Conservation (phyloP, 2,797 vertebrate genomes). For the Enteromius treurensis region DNA sequence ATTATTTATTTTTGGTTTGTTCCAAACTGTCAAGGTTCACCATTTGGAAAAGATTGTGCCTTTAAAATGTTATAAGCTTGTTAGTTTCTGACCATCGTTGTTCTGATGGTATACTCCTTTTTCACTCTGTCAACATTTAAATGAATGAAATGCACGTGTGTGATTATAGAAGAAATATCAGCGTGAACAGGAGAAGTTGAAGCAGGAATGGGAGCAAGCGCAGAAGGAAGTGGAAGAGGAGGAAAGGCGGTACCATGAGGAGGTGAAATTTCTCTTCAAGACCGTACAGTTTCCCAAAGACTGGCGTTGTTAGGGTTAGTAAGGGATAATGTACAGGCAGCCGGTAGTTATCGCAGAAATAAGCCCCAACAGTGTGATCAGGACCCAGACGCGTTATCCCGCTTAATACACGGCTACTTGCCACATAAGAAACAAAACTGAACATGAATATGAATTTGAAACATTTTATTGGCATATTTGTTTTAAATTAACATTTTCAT, state of each 20-base stretch:
- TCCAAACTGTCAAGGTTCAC: neutral
- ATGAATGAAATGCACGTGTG: constrained; percentile 51
- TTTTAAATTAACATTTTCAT: too few relatives aligned
- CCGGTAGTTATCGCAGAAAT: too few relatives aligned
- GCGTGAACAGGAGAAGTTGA: constrained; percentile 93
- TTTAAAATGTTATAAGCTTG: constrained; percentile 8
- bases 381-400: too few relatives aligned
- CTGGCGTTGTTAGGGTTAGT: neutral
- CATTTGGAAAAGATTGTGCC: constrained; percentile 34
- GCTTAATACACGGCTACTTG: too few relatives aligned
- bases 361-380: too few relatives aligned
- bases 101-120: neutral
- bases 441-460: too few relatives aligned
- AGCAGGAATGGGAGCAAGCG: constrained; percentile 95
- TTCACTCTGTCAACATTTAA: neutral
- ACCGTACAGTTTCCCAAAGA: neutral
- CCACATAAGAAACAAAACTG: too few relatives aligned
- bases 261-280: constrained; percentile 78
- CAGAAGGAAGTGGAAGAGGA: constrained; percentile 96
- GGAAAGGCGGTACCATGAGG: constrained; percentile 92
- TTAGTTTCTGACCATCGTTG: too few relatives aligned
- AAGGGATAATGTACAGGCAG: too few relatives aligned
- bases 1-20: neutral
- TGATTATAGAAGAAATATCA: constrained; percentile 89
- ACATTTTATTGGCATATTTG: too few relatives aligned